Evolutionary conservation across 2,113 vertebrate genomes (phyloP), one percentile per base, ranked within the genome.

Genomic region (Ciconia boyciana): DNA sequence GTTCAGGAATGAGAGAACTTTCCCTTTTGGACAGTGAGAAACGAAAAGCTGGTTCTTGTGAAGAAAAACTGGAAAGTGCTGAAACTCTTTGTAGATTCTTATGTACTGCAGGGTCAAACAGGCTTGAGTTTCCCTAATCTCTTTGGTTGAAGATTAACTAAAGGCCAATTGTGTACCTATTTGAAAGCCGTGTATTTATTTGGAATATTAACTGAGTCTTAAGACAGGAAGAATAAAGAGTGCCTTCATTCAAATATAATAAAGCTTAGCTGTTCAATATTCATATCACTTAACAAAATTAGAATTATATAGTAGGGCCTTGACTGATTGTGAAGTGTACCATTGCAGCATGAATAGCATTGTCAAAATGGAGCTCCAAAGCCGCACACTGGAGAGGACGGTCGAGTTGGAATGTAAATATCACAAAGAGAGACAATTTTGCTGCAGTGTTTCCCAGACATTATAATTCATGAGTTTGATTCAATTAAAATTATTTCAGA

Each of bases 401-500:
- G 94, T 70, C 16, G 24, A 62, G 36, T 94, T 84, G 90, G 19
- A 95, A 94, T 61, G 57, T 62, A 96, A 95, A 90, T 84, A 94
- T 84, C 69, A 89, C 44, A 57, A 93, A 78, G 71, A 76, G 49
- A 87, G 48, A 93, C 19, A 77, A 87, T 93, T 88, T 85, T 32
- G 28, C 75, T 90, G 46, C 29, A 69, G 62, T 52, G 54, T 58
- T 88, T 95, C 31, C n/a, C 51, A 93, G 52, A 89, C 77, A 79
- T 80, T 93, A 71, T 78, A 94, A 85, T 91, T 95, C 62, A 95
- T 55, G 14, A 41, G 52, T 89, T 70, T 85, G 46, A 91, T 89
- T 83, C 58, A 96, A 97, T 97, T 97, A 93, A 96, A 96, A 96
- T 91, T 84, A 93, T 88, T 97, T 90, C 96, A 96, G 52, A 88